These are phyloP conservation scores for Gortyna flavago DNA, from an alignment of 2,888 invertebrate species.

Conservation along the genomic window DNA sequence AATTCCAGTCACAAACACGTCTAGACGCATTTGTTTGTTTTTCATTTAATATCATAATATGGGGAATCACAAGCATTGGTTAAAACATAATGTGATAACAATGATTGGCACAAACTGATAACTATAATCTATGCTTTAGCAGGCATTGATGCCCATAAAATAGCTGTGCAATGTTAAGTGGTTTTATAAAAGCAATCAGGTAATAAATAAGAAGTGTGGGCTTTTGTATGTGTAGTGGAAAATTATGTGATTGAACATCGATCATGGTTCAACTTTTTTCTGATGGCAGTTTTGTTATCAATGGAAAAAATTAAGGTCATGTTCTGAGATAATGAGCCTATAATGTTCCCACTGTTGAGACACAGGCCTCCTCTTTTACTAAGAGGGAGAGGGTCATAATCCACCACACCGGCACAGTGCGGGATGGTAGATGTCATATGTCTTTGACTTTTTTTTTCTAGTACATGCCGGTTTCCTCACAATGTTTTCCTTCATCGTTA, in stretches of 20 bases:
- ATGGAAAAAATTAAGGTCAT: not conserved
- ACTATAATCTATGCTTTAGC: slow-evolving; percentile 60
- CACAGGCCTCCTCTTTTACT: no score
- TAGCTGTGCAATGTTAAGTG: slow-evolving; percentile 45
- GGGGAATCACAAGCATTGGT: slow-evolving; percentile 56
- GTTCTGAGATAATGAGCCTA: not conserved
- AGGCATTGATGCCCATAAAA: slow-evolving; percentile 50
- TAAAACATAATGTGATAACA: slow-evolving; percentile 56
- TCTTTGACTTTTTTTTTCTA: not conserved
- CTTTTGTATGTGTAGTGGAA: slow-evolving; percentile 13
- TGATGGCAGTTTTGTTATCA: not conserved
- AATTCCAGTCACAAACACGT: slow-evolving; percentile 9
- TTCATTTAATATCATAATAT: slow-evolving; percentile 49
- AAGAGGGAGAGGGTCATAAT: not conserved
- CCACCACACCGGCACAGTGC: no score
- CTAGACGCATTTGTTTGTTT: slow-evolving; percentile 49
- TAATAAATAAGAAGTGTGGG: slow-evolving; percentile 42
- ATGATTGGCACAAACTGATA: slow-evolving; percentile 59
- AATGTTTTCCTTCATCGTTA: not conserved
- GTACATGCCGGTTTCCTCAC: not conserved
- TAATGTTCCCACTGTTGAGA: not conserved
- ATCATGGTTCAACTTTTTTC: not conserved
- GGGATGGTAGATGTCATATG: not conserved
- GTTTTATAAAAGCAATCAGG: slow-evolving; percentile 47
- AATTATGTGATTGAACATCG: slow-evolving; percentile 2